A percentile compares a stretch with the other conserved stretches of the same genome.
Evolutionary conservation across 2,888 invertebrate species (phyloP).

Genomic region (Heliconius ethilla): DNA sequence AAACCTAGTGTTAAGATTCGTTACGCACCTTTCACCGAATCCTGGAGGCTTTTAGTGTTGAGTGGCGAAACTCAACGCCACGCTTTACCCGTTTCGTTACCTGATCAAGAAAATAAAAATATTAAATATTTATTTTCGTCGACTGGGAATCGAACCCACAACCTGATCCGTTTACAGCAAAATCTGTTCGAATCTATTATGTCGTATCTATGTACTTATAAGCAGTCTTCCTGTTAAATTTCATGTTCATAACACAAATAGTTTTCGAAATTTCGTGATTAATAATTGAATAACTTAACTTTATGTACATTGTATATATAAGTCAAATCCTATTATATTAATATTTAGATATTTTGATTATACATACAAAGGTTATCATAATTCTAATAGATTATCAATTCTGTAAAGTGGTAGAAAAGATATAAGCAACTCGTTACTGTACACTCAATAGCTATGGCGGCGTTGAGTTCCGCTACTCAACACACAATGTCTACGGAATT

Average conservation of each 20-base stretch:
- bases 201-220: neutral
- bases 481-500: too few species aligned
- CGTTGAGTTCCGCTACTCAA: too few species aligned
- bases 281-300: neutral
- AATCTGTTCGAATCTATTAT: too few species aligned
- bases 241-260: neutral
- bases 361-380: neutral
- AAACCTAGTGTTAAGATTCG: too few species aligned
- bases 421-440: conserved; percentile 20
- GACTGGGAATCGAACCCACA: neutral
- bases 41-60: neutral
- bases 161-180: neutral
- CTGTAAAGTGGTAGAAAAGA: neutral
- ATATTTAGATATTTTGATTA: neutral
- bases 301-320: neutral
- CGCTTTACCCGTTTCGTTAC: neutral
- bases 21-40: neutral
- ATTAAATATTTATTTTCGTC: neutral
- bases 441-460: neutral
- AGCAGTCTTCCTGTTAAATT: neutral
- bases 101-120: neutral
- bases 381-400: conserved; percentile 15
- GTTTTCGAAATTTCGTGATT: neutral
- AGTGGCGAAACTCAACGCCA: neutral
- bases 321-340: neutral